Conservation (phyloP, 1,140 invertebrate species). For the Aphelinus atriplicis region DNA sequence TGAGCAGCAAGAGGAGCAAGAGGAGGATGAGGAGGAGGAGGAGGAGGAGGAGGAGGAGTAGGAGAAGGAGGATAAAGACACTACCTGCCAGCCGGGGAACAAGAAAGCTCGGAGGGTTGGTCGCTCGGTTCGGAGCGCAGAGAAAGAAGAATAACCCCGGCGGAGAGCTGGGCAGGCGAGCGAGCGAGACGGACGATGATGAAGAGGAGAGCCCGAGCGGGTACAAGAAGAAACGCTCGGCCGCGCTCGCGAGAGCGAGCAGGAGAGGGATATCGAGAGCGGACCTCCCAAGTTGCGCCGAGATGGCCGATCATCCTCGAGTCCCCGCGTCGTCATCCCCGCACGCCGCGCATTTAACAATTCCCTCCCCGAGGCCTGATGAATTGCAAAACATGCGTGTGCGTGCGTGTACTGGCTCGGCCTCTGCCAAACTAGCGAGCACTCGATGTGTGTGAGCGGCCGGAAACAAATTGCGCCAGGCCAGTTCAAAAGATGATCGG, state of each 20-base stretch:
- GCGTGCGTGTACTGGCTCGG: not conserved
- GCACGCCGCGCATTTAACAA: constrained; percentile 38
- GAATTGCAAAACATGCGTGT: constrained; percentile 33
- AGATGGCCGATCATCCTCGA: constrained; percentile 67
- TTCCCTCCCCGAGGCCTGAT: constrained; percentile 16
- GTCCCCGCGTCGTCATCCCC: constrained; percentile 53
- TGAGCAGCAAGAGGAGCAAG: constrained; percentile 13
- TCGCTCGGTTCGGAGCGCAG: constrained; percentile 4
- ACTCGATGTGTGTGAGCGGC: no score
- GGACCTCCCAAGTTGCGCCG: constrained; percentile 67
- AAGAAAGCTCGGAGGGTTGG: constrained; percentile 47
- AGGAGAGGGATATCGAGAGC: constrained; percentile 62
- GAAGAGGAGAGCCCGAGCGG: constrained; percentile 39
- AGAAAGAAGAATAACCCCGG: constrained; percentile 32
- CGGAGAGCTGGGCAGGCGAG: not conserved
- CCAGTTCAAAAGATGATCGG: no score
- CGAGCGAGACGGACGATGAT: constrained; percentile 28
- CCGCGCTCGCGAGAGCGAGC: constrained; percentile 43
- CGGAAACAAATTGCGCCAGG: no score
- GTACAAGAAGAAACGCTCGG: constrained; percentile 61
- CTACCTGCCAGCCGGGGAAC: constrained; percentile 49
- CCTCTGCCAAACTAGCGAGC: no score
- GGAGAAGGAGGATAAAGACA: constrained; percentile 54
- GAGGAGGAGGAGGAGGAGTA: constrained; percentile 9
- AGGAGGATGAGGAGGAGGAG: not conserved